Percentiles rank a stretch among this genome's conserved stretches.
These are phyloP conservation scores for Albula goreensis DNA, from an alignment of 2,113 vertebrate species.

Conservation along the genomic window DNA sequence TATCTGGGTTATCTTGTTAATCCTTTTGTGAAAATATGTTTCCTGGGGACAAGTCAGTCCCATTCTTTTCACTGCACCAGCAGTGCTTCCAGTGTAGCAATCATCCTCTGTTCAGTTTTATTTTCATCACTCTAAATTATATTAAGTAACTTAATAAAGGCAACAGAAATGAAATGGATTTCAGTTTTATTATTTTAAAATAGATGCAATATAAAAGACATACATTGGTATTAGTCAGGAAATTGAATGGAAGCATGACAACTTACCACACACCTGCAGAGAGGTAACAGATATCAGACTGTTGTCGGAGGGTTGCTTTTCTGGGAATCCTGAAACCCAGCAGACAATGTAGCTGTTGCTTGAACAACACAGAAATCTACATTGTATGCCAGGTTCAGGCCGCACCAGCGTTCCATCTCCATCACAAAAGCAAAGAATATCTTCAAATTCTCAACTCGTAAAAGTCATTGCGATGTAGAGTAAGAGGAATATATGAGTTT, in stretches of 20 bases:
- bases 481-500: too few species aligned
- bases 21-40: background rate
- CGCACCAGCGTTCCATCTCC: constrained; percentile 29
- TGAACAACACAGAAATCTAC: constrained; percentile 98
- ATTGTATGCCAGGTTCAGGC: constrained; percentile 99
- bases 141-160: background rate
- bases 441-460: too few species aligned
- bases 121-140: background rate
- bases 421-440: background rate
- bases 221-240: background rate
- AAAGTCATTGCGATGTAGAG: too few species aligned
- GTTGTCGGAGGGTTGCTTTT: constrained; percentile 39
- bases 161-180: background rate
- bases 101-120: background rate
- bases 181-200: background rate
- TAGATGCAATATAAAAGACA: background rate
- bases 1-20: background rate
- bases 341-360: constrained; percentile 99
- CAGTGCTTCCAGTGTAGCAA: background rate
- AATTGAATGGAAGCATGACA: background rate
- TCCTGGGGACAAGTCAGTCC: background rate
- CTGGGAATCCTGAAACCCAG: constrained; percentile 98
- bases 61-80: background rate
- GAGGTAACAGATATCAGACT: constrained; percentile 1
- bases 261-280: background rate